Evolutionary conservation across 1,140 invertebrate genomes (phyloP).

Genomic region (Sitobion miscanthi): DNA sequence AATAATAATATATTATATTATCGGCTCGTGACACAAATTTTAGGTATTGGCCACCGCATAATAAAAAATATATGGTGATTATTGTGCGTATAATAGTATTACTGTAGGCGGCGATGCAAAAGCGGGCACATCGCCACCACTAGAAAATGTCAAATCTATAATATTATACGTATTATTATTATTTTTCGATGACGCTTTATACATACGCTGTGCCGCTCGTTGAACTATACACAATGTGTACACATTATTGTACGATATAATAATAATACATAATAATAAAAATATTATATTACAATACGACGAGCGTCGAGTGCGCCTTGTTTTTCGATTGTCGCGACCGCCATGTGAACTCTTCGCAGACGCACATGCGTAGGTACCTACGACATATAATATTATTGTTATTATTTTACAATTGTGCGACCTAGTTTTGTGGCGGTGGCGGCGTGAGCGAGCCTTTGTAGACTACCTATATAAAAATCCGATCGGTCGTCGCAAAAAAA

Average conservation of each 20-base stretch:
- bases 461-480: no score
- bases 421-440: neutral
- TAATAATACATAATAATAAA: neutral
- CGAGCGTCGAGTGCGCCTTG: neutral
- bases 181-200: neutral
- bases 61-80: neutral
- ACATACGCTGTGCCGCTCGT: neutral
- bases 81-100: neutral
- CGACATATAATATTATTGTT: neutral
- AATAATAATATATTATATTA: neutral
- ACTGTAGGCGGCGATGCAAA: neutral
- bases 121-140: neutral
- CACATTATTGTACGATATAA: neutral
- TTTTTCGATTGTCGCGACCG: neutral
- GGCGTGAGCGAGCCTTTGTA: neutral
- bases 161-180: conserved; percentile 18
- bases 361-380: neutral
- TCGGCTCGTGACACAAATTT: neutral
- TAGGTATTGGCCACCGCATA: no score
- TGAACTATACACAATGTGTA: neutral
- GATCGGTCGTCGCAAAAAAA: neutral
- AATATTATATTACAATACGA: neutral
- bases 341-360: neutral
- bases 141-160: conserved; percentile 43
- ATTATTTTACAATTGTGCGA: neutral